These are phyloP conservation scores for Promerops cafer DNA, from an alignment of 2,113 vertebrate genomes.

Conservation along the genomic window DNA sequence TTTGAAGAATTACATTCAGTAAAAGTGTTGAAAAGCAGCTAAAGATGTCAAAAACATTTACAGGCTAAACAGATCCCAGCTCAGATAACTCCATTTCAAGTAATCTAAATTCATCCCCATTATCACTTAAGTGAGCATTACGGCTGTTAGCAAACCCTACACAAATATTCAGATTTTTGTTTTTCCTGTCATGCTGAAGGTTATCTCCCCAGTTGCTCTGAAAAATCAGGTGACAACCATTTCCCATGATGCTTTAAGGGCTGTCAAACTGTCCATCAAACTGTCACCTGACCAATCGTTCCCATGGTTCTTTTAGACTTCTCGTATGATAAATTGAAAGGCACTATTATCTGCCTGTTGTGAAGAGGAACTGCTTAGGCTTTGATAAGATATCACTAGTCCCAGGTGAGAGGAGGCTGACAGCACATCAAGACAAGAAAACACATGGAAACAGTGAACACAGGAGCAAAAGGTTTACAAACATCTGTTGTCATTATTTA, in stretches of 20 bases:
- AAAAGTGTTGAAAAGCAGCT: constrained; percentile 20
- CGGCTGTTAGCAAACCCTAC: constrained; percentile 62
- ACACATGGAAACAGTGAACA: constrained; percentile 80
- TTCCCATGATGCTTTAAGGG: constrained; percentile 95
- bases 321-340: constrained; percentile 86
- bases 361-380: constrained; percentile 91
- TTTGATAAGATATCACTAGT: constrained; percentile 99
- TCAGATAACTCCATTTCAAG: constrained; percentile 56
- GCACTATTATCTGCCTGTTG: constrained; percentile 84
- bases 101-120: constrained; percentile 63
- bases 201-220: constrained; percentile 89
- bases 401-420: constrained; percentile 95
- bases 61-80: constrained; percentile 36
- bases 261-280: constrained; percentile 96
- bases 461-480: constrained; percentile 77
- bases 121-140: constrained; percentile 61
- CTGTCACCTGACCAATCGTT: constrained; percentile 91
- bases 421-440: constrained; percentile 88
- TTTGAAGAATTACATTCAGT: constrained; percentile 12
- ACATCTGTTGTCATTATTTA: constrained; percentile 81
- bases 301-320: constrained; percentile 87
- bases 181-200: constrained; percentile 92
- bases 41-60: constrained; percentile 43
- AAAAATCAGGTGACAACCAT: constrained; percentile 96
- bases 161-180: constrained; percentile 86